Evolutionary conservation across 2,797 vertebrate genomes (phyloP).

Genomic region (Tangara arthus): DNA sequence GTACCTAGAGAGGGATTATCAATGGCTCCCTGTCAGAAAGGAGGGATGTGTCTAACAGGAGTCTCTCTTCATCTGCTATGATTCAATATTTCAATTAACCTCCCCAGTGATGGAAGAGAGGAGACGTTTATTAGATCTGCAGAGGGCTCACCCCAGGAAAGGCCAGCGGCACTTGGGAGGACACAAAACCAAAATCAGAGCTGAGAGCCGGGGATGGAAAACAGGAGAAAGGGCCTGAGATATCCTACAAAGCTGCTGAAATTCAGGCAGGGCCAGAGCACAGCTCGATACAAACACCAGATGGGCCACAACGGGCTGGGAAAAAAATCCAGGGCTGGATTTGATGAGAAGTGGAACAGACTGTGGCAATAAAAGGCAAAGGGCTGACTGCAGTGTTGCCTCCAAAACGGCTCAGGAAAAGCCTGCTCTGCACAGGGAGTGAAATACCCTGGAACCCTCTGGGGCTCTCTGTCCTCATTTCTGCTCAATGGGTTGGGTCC

Average conservation of each 20-base stretch:
- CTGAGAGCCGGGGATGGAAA: not conserved
- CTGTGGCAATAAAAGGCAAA: conserved; percentile 41
- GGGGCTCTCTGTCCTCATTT: not conserved
- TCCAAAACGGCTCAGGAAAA: not conserved
- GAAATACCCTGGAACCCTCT: not conserved
- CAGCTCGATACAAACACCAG: conserved; percentile 19
- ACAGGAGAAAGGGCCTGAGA: not conserved
- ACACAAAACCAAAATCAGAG: not conserved
- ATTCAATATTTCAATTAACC: conserved; percentile 30
- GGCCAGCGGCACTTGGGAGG: not conserved
- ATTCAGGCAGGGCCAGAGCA: not conserved
- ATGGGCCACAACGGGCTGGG: conserved; percentile 19
- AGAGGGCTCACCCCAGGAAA: not conserved
- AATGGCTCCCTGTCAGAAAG: not conserved
- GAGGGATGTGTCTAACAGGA: not conserved
- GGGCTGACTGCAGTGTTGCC: not conserved
- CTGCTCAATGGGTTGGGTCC: not conserved
- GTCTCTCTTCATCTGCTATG: not conserved
- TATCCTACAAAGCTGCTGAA: not conserved
- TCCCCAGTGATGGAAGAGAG: not conserved
- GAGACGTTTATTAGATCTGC: not conserved
- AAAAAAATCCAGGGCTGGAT: conserved; percentile 8
- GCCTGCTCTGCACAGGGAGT: not conserved
- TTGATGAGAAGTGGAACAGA: conserved; percentile 48
- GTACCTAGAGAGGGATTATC: not conserved